Percentiles rank a stretch among this genome's conserved stretches.
Evolutionary conservation across 2,797 vertebrate genomes (phyloP).

Genomic region (Acanthis flammea): DNA sequence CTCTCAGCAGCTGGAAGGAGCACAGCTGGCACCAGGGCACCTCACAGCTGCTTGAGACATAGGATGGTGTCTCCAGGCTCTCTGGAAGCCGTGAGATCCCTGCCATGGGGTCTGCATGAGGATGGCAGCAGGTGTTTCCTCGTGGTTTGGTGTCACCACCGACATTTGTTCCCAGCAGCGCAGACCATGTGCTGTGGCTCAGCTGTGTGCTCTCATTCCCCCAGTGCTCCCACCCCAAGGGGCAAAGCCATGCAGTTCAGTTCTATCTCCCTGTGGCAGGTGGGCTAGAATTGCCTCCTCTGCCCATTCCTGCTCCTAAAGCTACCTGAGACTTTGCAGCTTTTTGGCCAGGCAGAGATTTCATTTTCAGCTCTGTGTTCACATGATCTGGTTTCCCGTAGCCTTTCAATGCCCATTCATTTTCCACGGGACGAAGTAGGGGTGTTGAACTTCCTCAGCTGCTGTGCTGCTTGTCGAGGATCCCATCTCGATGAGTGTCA

Average conservation of each 20-base stretch:
- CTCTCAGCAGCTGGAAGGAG: not conserved
- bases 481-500: conserved; percentile 63
- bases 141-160: not conserved
- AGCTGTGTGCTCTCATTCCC: not conserved
- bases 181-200: not conserved
- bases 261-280: accelerated
- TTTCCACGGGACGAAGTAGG: not conserved
- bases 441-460: conserved; percentile 24
- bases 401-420: not conserved
- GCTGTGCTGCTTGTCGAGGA: conserved; percentile 15
- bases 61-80: not conserved
- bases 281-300: not conserved
- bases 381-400: not conserved
- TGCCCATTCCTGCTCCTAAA: not conserved
- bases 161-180: not conserved
- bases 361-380: not conserved
- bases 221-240: accelerated
- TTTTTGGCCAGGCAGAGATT: not conserved
- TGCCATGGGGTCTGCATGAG: accelerated
- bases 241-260: accelerated
- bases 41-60: accelerated
- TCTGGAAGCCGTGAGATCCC: not conserved
- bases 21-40: not conserved
- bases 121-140: not conserved
- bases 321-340: not conserved